Conservation (phyloP, 2,888 invertebrate species). For the Rugalucina vietnamica region DNA sequence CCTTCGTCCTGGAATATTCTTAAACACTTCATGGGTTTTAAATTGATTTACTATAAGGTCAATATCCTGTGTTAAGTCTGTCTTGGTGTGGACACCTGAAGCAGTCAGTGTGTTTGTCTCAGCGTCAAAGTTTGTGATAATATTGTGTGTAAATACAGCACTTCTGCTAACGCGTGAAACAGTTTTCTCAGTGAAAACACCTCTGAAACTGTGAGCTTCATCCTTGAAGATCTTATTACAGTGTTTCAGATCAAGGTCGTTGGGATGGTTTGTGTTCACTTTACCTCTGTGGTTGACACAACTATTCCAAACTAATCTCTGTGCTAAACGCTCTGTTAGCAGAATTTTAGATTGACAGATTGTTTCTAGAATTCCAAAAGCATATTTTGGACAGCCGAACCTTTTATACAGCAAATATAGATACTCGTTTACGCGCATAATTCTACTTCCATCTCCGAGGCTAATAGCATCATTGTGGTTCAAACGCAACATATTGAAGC, state of each 20-base stretch:
- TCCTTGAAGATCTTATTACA: conserved; percentile 52
- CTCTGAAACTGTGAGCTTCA: conserved; percentile 43
- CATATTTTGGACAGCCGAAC: conserved; percentile 48
- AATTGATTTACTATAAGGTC: no score
- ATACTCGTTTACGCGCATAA: conserved; percentile 30
- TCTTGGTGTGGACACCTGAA: no score
- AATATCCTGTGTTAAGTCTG: no score
- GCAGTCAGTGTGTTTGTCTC: no score
- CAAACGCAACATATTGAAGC: conserved; percentile 24
- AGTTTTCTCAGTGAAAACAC: conserved; percentile 45
- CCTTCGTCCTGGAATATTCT: no score
- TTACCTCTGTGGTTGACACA: conserved; percentile 52
- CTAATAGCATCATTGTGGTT: conserved; percentile 47
- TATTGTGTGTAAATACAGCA: no score
- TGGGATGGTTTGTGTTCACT: conserved; percentile 45
- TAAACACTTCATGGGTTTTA: no score
- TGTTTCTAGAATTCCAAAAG: conserved; percentile 47
- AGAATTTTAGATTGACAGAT: conserved; percentile 32
- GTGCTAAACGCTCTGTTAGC: conserved; percentile 31
- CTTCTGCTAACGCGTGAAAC: conserved; percentile 41
- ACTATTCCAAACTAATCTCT: conserved; percentile 47
- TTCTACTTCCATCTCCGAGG: conserved; percentile 47
- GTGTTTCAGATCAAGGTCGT: conserved; percentile 58
- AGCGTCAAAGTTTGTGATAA: no score
- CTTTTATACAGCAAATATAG: conserved; percentile 30